A percentile compares a stretch with the other conserved stretches of the same genome.
Conservation (phyloP, 35 echinoderm and acorn worm species). For the Hemicentrotus pulcherrimus region DNA sequence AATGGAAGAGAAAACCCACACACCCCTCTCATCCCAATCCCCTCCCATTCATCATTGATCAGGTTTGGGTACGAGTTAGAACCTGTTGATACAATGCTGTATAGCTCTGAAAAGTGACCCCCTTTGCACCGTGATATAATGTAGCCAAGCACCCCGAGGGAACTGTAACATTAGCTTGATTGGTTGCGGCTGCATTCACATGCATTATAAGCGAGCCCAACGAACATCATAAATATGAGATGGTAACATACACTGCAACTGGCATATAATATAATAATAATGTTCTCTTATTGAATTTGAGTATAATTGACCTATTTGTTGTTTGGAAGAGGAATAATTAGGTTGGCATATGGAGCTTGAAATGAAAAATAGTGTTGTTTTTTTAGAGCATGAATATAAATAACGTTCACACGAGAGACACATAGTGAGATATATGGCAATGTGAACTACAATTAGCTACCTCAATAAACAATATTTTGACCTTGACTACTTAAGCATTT, state of each 20-base stretch:
- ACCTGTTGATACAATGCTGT: background rate
- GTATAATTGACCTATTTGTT: background rate
- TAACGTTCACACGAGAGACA: background rate
- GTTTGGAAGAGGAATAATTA: background rate
- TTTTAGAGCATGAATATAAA: background rate
- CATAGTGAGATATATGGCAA: background rate
- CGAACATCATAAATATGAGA: background rate
- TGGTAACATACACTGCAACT: background rate
- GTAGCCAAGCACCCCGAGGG: background rate
- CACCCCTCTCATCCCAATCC: background rate
- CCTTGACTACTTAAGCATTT: too few species aligned
- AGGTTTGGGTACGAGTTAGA: background rate
- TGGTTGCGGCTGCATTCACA: background rate
- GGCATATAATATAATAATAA: background rate
- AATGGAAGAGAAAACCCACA: too few species aligned
- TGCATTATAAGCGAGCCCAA: background rate
- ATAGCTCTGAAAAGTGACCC: background rate
- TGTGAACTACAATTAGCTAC: background rate
- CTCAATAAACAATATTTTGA: too few species aligned
- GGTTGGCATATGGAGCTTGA: background rate
- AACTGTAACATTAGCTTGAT: conserved; percentile 11
- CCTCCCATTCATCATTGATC: background rate
- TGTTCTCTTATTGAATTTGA: background rate
- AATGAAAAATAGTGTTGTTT: background rate
- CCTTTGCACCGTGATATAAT: background rate